Percentiles rank a stretch among this genome's conserved stretches.
Conservation (phyloP, 2,113 vertebrate genomes). For the Syngnathus typhle region DNA sequence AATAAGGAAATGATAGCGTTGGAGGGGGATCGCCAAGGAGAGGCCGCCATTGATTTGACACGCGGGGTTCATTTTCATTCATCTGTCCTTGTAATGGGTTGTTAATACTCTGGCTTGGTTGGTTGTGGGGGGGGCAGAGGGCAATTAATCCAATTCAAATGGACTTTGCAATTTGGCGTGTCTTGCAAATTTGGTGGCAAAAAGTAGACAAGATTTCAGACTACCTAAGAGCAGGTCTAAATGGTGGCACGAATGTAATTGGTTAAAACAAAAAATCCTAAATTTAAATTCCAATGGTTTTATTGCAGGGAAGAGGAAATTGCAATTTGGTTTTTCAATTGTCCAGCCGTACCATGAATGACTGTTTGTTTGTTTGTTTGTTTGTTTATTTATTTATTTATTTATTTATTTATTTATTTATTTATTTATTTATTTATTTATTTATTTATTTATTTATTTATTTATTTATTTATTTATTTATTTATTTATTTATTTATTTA, state of each 20-base stretch:
- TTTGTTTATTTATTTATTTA: slow-evolving; percentile 18
- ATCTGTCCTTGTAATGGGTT: slow-evolving; percentile 67
- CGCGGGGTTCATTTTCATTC: slow-evolving; percentile 69
- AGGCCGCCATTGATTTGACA: slow-evolving; percentile 68
- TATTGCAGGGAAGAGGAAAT: no score
- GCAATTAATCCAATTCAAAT: slow-evolving; percentile 2
- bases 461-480: slow-evolving; percentile 29
- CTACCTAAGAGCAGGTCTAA: no score
- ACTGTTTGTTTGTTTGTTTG: no score
- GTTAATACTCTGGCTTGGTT: slow-evolving; percentile 63
- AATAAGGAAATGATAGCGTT: slow-evolving; percentile 61
- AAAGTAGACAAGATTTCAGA: no score
- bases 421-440: slow-evolving; percentile 13
- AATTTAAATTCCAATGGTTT: no score
- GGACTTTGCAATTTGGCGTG: no score
- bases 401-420: slow-evolving; percentile 14
- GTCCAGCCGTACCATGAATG: no score
- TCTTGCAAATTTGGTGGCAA: no score
- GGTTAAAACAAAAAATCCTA: no score
- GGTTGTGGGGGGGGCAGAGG: slow-evolving; percentile 36
- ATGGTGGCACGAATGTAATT: no score
- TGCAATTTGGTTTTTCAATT: no score
- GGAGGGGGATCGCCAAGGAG: slow-evolving; percentile 41
- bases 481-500: slow-evolving; percentile 13
- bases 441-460: slow-evolving; percentile 13